Evolutionary conservation across 2,888 invertebrate genomes (phyloP).

Genomic region (Drosophila paramelanica): DNA sequence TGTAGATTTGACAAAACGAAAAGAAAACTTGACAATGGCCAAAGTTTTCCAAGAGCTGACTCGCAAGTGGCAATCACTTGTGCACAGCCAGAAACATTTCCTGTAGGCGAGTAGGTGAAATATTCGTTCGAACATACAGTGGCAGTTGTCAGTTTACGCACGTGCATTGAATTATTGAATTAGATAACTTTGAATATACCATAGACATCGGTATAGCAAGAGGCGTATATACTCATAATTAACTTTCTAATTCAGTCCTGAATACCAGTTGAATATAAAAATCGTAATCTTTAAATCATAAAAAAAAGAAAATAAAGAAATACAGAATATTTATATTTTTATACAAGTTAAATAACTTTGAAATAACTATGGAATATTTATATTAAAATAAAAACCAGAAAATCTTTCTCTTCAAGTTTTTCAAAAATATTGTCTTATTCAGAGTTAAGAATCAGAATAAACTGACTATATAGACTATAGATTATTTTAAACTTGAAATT

Average conservation of each 20-base stretch:
- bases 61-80: slow-evolving; percentile 47
- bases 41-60: slow-evolving; percentile 33
- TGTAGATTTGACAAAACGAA: slow-evolving; percentile 4
- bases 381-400: no score
- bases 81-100: slow-evolving; percentile 15
- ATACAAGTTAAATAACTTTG: no score
- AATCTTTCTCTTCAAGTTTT: no score
- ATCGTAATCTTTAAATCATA: no score
- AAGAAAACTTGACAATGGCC: slow-evolving; percentile 34
- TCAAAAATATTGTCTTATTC: no score
- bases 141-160: slow-evolving; percentile 18
- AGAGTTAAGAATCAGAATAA: no score
- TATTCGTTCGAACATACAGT: not conserved
- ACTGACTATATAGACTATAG: no score
- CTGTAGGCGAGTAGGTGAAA: not conserved
- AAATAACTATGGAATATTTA: no score
- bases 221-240: not conserved
- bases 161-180: slow-evolving; percentile 1
- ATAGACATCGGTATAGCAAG: not conserved
- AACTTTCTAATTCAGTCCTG: not conserved
- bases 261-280: no score
- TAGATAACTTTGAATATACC: slow-evolving; percentile 2
- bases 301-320: no score
- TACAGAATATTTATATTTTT: no score
- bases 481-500: not conserved